These are phyloP conservation scores for Drosophila setosimentum DNA, from an alignment of 2,888 invertebrate genomes.

Conservation along the genomic window DNA sequence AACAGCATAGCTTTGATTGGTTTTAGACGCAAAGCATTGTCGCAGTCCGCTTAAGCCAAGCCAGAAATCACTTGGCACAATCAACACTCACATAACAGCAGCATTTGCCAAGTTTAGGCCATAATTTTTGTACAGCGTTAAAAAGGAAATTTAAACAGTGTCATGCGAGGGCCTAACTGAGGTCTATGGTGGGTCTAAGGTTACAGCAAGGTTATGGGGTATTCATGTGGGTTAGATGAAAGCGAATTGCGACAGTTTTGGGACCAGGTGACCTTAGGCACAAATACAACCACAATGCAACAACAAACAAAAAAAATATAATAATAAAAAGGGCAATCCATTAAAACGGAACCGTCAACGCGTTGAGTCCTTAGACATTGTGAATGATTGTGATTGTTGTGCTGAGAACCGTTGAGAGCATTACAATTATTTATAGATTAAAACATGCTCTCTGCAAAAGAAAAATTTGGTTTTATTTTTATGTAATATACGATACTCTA, in stretches of 20 bases:
- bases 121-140: conserved; percentile 10
- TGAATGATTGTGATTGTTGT: conserved; percentile 41
- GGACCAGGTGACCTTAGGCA: conserved; percentile 64
- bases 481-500: neutral
- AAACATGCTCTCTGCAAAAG: conserved; percentile 12
- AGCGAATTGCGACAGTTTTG: conserved; percentile 57
- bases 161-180: neutral
- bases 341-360: conserved; percentile 53
- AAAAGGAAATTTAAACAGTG: conserved; percentile 29
- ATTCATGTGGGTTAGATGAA: conserved; percentile 41
- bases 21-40: conserved; percentile 49
- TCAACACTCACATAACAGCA: conserved; percentile 38
- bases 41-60: conserved; percentile 52
- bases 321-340: conserved; percentile 61
- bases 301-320: conserved; percentile 1
- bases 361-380: conserved; percentile 20
- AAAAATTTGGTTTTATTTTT: conserved; percentile 5
- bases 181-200: conserved; percentile 8
- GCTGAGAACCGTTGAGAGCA: conserved; percentile 29
- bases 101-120: neutral
- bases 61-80: conserved; percentile 72
- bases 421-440: conserved; percentile 53
- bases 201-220: conserved; percentile 15
- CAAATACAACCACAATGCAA: conserved; percentile 39
- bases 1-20: conserved; percentile 73